Evolutionary conservation across 2,888 invertebrate species (phyloP), one percentile per base, ranked within the genome.

Genomic region (Meganola albula): DNA sequence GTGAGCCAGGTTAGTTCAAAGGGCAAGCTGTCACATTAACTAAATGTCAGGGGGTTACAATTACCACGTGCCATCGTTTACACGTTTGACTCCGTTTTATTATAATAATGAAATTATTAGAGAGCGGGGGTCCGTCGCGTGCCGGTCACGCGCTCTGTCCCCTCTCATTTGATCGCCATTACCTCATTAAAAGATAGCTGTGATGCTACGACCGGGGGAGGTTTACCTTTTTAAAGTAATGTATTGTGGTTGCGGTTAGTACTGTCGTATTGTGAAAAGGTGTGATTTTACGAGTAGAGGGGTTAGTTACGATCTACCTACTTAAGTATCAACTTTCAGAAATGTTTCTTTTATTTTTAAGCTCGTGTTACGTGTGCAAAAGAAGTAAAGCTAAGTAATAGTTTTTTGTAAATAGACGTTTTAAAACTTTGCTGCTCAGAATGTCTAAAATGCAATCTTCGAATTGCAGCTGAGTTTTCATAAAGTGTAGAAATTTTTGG

Each of bases 101-200:
- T 79, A 74, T 74, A 71, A 78, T 78, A 83, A 82, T 82, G 73
- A 77, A 80, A 80, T 79, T 76, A 83, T 79, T 62, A 63, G 37
- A 58, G 52, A 56, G 55, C 48, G 51, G 51, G 58, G 62, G 66
- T 61, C 47, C 59, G 37, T 71, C 75, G 79, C 75, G 80, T 76
- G 80, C 44, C 35, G 40, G 46, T 34, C 68, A 56, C 67, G 60
- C 57, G 66, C 34, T 58, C 43, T 40, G 37, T 25, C 54, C 64
- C 68, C 63, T 57, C 59, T 56, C 58, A 54, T n/a, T n/a, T n/a
- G 54, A 58, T 58, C 54, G 47, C 74, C 71, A 76, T 79, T 78
- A 76, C 74, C 79, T 79, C 78, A 80, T 83, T 78, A 78, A 60
- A 57, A 64, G 72, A 76, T 71, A 63, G 59, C 56, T 62, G 56